Base-by-base conservation (phyloP, 2,888 invertebrate species). In the Zaprionus bogoriensis region DNA sequence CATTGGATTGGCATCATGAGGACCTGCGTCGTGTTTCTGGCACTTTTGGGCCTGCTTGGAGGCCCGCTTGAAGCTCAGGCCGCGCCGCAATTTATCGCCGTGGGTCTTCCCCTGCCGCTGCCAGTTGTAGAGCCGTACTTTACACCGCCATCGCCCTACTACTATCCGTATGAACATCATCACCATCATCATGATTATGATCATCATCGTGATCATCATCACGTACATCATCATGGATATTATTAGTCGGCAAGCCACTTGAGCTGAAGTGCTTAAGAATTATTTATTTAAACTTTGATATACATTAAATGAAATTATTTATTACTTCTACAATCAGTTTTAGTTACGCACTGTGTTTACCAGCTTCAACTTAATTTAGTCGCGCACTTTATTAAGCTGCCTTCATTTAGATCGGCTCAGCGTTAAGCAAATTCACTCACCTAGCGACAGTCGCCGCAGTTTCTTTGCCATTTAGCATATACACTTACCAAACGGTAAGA, bases 31-130 rank as follows among this genome's bases (percentile, higher is more conserved):
- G 12, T 38, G 9, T 6, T 62, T 66, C 25, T 54, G 4, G 47
- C 51, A 14, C 45, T 71, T 27, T 6, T 60, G 0, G 22, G 52
- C 25, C 46, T 59, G 1, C 25, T 63, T 20, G n/a, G 61, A n/a
- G 52, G 36, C n/a, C 14, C 45, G 7, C 12, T 55, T n/a, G 48
- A 54, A 9, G 66, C 77, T 3, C 10, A 36, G 23, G 68, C 77
- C 1, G 7, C 51, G 7, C 73, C 76, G 0, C 45, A 51, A 14
- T 12, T 50, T 44, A 27, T 72, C 20, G 28, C 63, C 23, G 9
- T 67, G 1, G 62, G 61, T 1, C 10, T 74, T 12, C 65, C 76
- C 0, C 7, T 70, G 39, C 77, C 77, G 1, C 19, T 67, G 14
- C 38, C 44, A 22, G 27, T 66, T 1, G 62, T 70, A 2, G 12